Percentiles rank a stretch among this genome's conserved stretches.
phyloP scores from a whole-genome alignment of 1,140 invertebrate genomes.

The Berghia stephanieae region DNA sequence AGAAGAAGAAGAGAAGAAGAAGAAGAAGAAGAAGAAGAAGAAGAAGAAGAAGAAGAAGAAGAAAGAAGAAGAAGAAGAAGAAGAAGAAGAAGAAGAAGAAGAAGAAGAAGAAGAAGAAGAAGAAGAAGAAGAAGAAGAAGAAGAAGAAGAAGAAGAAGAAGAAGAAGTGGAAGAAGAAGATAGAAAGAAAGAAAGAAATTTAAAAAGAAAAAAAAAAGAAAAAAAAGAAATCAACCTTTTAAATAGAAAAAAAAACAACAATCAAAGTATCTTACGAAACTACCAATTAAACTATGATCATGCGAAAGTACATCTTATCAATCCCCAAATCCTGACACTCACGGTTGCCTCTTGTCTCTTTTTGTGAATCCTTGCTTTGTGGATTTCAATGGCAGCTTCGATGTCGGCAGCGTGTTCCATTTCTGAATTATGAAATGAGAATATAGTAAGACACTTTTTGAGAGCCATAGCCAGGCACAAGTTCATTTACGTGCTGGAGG shows the following conservation, averaged over 20 bases:
- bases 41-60: neutral
- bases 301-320: no score
- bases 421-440: no score
- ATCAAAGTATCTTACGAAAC: no score
- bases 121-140: neutral
- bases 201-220: neutral
- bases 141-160: conserved; percentile 21
- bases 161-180: neutral
- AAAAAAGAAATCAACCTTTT: no score
- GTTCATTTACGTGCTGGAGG: no score
- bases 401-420: neutral
- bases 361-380: conserved; percentile 27
- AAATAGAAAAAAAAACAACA: no score
- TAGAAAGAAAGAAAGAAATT: neutral
- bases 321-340: neutral
- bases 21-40: conserved; percentile 25
- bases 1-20: neutral
- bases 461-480: no score
- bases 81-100: neutral
- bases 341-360: conserved; percentile 32
- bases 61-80: neutral
- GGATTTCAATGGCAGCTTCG: conserved; percentile 21
- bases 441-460: no score
- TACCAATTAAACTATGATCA: no score
- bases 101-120: neutral